Conservation (phyloP, 2,888 invertebrate genomes). For the Seira ritae region DNA sequence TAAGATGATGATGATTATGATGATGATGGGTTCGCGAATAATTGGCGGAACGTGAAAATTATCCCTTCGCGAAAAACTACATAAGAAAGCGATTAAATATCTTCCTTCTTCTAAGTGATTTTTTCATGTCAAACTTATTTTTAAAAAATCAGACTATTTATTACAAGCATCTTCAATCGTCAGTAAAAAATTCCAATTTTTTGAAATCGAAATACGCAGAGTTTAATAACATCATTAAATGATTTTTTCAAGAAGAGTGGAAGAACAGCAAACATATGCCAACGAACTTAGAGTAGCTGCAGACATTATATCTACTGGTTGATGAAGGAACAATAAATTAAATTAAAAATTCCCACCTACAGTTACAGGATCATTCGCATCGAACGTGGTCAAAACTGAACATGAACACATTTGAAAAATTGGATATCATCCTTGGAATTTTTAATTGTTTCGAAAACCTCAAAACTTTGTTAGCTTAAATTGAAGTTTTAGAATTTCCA, state of each 20-base stretch:
- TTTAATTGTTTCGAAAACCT: background rate
- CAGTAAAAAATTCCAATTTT: background rate
- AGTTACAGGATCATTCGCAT: background rate
- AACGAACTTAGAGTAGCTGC: background rate
- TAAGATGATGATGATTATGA: background rate
- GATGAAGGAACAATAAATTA: background rate
- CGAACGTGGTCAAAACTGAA: background rate
- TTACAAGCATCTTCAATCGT: background rate
- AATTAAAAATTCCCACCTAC: background rate
- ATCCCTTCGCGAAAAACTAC: background rate
- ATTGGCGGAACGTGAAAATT: background rate
- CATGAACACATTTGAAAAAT: background rate
- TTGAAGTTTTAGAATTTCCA: background rate
- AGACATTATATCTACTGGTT: background rate
- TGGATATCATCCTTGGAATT: conserved; percentile 5
- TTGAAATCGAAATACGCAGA: background rate
- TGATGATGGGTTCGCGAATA: background rate
- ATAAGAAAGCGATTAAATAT: conserved; percentile 14
- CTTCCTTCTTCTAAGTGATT: background rate
- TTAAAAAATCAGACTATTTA: background rate
- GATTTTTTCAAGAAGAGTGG: no score
- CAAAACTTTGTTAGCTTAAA: no score
- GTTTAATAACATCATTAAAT: conserved; percentile 12
- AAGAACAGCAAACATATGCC: no score
- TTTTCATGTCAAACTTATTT: background rate